Base-by-base conservation (phyloP, 2,113 vertebrate genomes). In the Monopterus albus region DNA sequence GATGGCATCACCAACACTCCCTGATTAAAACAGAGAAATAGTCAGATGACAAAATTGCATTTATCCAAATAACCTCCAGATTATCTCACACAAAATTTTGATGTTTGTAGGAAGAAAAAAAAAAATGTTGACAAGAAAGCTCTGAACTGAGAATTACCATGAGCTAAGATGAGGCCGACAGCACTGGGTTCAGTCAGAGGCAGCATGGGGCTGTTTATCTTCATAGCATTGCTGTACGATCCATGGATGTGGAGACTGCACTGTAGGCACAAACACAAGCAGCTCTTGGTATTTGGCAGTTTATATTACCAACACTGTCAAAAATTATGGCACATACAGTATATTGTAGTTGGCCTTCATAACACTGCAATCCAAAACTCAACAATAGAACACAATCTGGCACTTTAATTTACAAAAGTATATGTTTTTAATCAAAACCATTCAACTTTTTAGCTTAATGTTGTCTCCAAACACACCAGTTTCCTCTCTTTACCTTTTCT, bases 171-270 rank as follows among this genome's bases (percentile, higher is more conserved):
- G 38, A 98, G 95, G 62, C 96, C 97, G 7, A 98, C 91, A 5
- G 96, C 96, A 29, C 95, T 99, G 38, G 96, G 94, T 79, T 99
- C 96, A 2, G 91, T 91, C 46, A 98, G 90, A 0, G 96, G 96
- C 7, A 92, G 89, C 95, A 96, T 93, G 13, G 96, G 97, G 3
- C 98, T 94, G 0, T 94, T 95, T 2, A 96, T 90, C 70, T 90
- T 95, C 93, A 94, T 93, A 5, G 96, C 93, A 45, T 89, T 95
- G 79, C 96, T 97, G 87, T 97, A 98, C 60, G 95, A 93, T 2
- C 95, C 96, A 8, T 98, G 96, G 84, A 98, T 96, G 83, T 97
- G 95, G 76, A 98, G 95, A 81, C 89, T 96, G 91, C 97, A 98
- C 96, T 98, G 94, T 72, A 33, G 39, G 70, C 8, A 80, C 45